Evolutionary conservation across 1,140 invertebrate species (phyloP).

Genomic region (Phocides pigmalion): DNA sequence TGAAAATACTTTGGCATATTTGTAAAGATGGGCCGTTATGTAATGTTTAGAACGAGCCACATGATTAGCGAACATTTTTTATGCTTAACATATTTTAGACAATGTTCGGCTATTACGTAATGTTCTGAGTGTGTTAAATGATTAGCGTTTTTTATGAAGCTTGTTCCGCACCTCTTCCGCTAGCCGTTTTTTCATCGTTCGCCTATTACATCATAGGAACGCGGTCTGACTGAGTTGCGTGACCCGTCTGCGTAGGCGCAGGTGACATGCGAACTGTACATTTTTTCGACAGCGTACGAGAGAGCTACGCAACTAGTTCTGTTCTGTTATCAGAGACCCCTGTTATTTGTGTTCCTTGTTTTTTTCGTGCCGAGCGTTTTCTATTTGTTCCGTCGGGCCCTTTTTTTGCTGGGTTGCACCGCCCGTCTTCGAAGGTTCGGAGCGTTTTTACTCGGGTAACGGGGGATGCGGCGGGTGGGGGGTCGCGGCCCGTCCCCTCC

Average conservation of each 20-base stretch:
- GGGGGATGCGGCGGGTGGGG: conserved; percentile 48
- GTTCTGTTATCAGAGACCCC: conserved; percentile 74
- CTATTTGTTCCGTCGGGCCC: conserved; percentile 80
- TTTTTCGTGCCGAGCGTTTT: conserved; percentile 65
- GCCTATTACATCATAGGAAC: conserved; percentile 72
- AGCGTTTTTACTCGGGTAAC: conserved; percentile 65
- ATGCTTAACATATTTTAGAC: no score
- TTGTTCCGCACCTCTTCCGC: conserved; percentile 66
- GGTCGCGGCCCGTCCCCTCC: conserved; percentile 49
- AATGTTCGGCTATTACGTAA: conserved; percentile 8
- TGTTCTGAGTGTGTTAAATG: conserved; percentile 39
- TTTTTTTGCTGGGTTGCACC: conserved; percentile 75
- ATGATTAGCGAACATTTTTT: no score
- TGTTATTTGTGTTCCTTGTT: conserved; percentile 69
- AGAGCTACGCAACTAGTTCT: conserved; percentile 64
- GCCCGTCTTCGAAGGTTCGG: conserved; percentile 69
- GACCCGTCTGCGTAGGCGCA: conserved; percentile 72
- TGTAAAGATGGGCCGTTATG: no score
- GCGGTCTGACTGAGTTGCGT: conserved; percentile 46
- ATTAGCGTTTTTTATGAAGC: conserved; percentile 55
- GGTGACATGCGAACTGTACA: conserved; percentile 71
- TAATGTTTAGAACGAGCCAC: no score
- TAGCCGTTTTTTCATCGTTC: conserved; percentile 61
- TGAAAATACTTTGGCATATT: no score
- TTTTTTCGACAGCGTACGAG: conserved; percentile 54